phyloP scores from a whole-genome alignment of 2,888 invertebrate genomes.

The Thumatha senex region DNA sequence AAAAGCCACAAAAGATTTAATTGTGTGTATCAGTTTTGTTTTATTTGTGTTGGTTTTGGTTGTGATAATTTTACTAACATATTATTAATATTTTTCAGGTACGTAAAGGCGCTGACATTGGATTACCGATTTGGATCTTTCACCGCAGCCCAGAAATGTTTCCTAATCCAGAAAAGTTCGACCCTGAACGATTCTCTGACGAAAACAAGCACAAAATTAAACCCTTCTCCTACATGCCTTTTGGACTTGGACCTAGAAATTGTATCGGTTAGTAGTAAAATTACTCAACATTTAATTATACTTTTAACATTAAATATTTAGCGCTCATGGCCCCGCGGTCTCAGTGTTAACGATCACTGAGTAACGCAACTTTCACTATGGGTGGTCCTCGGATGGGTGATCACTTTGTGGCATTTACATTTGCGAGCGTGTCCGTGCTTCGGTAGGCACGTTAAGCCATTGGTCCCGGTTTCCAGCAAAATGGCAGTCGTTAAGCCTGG shows the following conservation, averaged over 20 bases:
- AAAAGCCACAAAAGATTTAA: constrained; percentile 41
- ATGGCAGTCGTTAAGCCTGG: too few species aligned
- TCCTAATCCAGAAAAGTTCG: constrained; percentile 54
- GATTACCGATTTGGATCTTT: constrained; percentile 58
- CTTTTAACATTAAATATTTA: too few species aligned
- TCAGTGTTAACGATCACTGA: too few species aligned
- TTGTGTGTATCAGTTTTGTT: constrained; percentile 38
- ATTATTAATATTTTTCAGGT: constrained; percentile 37
- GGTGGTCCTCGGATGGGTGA: too few species aligned
- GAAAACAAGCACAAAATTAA: constrained; percentile 48
- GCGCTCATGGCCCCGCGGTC: too few species aligned
- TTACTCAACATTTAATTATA: too few species aligned
- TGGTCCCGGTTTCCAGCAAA: too few species aligned
- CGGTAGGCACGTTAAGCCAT: too few species aligned
- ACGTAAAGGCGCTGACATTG: constrained; percentile 47
- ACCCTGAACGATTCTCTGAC: constrained; percentile 61
- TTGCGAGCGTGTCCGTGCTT: too few species aligned
- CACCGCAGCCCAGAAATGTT: constrained; percentile 52
- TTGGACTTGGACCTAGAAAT: constrained; percentile 59
- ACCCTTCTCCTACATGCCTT: constrained; percentile 61
- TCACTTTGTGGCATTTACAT: too few species aligned
- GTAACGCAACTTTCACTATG: too few species aligned
- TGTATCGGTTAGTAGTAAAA: constrained; percentile 51
- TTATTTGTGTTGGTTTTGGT: neutral
- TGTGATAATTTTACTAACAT: too few species aligned